These are phyloP conservation scores for Glaucidium brasilianum DNA, from an alignment of 2,113 vertebrate genomes.

Conservation along the genomic window DNA sequence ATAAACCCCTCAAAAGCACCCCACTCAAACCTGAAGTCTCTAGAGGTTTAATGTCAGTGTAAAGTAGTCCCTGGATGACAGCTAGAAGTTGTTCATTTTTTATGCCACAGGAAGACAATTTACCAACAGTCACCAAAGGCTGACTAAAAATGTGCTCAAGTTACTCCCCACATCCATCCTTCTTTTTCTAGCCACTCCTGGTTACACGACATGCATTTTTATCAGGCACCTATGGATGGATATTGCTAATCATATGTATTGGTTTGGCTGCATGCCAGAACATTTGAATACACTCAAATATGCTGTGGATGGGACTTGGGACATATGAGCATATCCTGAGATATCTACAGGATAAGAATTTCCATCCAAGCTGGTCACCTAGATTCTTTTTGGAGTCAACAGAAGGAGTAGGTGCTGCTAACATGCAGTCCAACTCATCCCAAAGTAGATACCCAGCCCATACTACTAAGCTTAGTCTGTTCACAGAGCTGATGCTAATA, in stretches of 20 bases:
- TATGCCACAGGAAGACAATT: background rate
- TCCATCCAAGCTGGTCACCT: fast-evolving
- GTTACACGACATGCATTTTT: background rate
- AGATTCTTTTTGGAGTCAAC: background rate
- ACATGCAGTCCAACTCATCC: background rate
- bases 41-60: background rate
- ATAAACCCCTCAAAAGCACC: background rate
- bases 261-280: background rate
- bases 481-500: background rate
- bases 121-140: background rate
- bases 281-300: background rate
- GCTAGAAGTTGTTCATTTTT: background rate
- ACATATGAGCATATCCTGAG: background rate
- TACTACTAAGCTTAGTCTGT: background rate
- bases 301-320: background rate
- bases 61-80: background rate
- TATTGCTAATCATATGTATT: background rate
- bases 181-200: background rate
- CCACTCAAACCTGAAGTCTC: background rate
- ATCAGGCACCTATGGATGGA: background rate
- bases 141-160: background rate
- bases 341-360: fast-evolving
- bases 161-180: too few species aligned
- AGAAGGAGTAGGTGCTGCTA: background rate
- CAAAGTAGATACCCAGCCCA: background rate